Percentiles rank a stretch among this genome's conserved stretches.
Conservation (phyloP, 2,797 vertebrate species). For the Anisognathus igniventris region DNA sequence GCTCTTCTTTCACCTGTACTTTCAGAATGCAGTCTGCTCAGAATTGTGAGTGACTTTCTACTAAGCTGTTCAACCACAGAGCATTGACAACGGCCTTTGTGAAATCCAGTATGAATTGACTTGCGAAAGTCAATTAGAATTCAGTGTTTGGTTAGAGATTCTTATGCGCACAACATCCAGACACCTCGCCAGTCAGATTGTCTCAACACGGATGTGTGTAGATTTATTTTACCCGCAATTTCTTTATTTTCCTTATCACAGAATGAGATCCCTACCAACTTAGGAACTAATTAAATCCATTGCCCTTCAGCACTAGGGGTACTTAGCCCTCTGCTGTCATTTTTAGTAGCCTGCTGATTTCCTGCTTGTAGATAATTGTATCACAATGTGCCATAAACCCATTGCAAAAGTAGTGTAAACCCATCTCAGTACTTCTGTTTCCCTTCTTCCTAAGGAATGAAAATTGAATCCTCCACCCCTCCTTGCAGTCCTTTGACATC, state of each 20-base stretch:
- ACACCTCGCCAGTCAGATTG: background rate
- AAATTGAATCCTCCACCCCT: background rate
- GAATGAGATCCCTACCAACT: background rate
- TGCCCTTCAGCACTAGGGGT: background rate
- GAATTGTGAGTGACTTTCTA: conserved; percentile 24
- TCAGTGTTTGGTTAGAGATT: conserved; percentile 43
- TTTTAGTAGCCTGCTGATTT: background rate
- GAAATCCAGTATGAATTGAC: conserved; percentile 63
- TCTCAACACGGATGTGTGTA: background rate
- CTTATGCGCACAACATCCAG: conserved; percentile 2
- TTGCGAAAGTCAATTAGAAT: conserved; percentile 61
- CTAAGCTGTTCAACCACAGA: conserved; percentile 20
- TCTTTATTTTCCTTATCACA: conserved; percentile 2
- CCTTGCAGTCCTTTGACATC: background rate
- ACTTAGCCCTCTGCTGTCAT: background rate
- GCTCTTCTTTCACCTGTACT: conserved; percentile 1
- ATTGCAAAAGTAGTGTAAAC: background rate
- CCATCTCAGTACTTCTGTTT: background rate
- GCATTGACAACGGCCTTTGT: conserved; percentile 46
- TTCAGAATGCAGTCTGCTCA: conserved; percentile 3
- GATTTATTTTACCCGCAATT: conserved; percentile 3
- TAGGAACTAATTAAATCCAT: background rate
- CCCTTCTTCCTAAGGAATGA: background rate
- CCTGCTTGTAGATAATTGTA: background rate
- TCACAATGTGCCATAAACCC: background rate